Conservation (phyloP, 2,797 vertebrate genomes). For the Alosa sapidissima region DNA sequence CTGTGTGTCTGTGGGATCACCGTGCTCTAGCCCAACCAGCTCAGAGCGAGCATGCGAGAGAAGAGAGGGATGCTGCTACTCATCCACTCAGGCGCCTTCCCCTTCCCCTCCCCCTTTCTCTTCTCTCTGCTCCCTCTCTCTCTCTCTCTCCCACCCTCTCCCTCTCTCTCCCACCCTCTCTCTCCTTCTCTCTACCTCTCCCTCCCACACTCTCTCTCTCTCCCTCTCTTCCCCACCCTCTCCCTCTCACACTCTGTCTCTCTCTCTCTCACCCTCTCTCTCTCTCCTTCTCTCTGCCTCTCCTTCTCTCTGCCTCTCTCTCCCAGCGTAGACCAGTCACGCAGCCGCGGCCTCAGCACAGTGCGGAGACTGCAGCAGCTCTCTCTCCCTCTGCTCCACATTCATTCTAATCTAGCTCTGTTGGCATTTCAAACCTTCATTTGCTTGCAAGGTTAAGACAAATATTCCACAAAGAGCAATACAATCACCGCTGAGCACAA, state of each 20-base stretch:
- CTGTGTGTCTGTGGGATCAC: constrained; percentile 38
- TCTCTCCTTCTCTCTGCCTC: constrained; percentile 54
- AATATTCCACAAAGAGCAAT: not conserved
- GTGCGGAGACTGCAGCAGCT: constrained; percentile 71
- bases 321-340: constrained; percentile 70
- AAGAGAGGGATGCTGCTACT: constrained; percentile 71
- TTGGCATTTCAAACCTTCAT: not conserved
- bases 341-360: constrained; percentile 66
- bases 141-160: constrained; percentile 54
- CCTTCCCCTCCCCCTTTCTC: constrained; percentile 60
- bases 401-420: constrained; percentile 1
- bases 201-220: constrained; percentile 32
- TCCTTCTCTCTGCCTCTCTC: constrained; percentile 53
- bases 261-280: constrained; percentile 35
- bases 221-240: constrained; percentile 55
- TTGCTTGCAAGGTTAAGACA: not conserved
- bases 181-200: not conserved
- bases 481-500: not conserved
- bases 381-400: constrained; percentile 56
- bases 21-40: constrained; percentile 39
- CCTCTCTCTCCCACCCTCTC: constrained; percentile 26
- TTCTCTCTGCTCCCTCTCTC: constrained; percentile 26
- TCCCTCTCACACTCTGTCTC: constrained; percentile 53
- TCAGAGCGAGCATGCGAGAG: constrained; percentile 53
- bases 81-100: constrained; percentile 66